Percentiles rank a stretch among this genome's conserved stretches.
Evolutionary conservation across 2,113 vertebrate genomes (phyloP).

Genomic region (Paedocypris sp.): DNA sequence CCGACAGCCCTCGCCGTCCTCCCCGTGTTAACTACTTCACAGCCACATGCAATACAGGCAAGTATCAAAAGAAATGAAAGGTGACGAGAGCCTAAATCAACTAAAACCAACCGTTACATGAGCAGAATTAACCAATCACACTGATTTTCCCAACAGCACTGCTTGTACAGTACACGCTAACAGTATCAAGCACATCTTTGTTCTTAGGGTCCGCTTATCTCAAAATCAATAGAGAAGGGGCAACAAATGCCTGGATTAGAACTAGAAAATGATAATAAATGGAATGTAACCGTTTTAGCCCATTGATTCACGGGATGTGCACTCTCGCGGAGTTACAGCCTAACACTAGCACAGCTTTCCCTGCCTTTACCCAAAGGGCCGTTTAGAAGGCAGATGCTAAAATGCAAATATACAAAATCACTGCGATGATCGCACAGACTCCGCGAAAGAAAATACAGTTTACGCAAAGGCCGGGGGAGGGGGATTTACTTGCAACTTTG

Average conservation of each 20-base stretch:
- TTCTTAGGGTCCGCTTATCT: conserved; percentile 46
- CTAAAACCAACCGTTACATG: conserved; percentile 45
- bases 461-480: conserved; percentile 6
- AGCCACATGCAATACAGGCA: conserved; percentile 55
- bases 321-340: conserved; percentile 33
- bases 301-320: conserved; percentile 34
- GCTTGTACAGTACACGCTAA: conserved; percentile 54
- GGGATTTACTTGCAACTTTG: conserved; percentile 21
- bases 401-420: conserved; percentile 18
- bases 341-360: neutral
- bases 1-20: conserved; percentile 45
- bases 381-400: conserved; percentile 5
- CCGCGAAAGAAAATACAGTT: conserved; percentile 17
- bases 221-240: conserved; percentile 35
- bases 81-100: conserved; percentile 37
- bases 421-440: conserved; percentile 10
- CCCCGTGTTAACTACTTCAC: conserved; percentile 48
- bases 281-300: conserved; percentile 46
- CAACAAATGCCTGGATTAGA: conserved; percentile 34
- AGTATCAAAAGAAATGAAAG: conserved; percentile 47
- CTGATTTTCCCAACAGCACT: conserved; percentile 49
- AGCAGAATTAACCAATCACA: conserved; percentile 53
- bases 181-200: conserved; percentile 55
- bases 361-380: conserved; percentile 2
- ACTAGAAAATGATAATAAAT: conserved; percentile 41